These are phyloP conservation scores for Microplitis mediator DNA, from an alignment of 1,140 invertebrate species.

Conservation along the genomic window DNA sequence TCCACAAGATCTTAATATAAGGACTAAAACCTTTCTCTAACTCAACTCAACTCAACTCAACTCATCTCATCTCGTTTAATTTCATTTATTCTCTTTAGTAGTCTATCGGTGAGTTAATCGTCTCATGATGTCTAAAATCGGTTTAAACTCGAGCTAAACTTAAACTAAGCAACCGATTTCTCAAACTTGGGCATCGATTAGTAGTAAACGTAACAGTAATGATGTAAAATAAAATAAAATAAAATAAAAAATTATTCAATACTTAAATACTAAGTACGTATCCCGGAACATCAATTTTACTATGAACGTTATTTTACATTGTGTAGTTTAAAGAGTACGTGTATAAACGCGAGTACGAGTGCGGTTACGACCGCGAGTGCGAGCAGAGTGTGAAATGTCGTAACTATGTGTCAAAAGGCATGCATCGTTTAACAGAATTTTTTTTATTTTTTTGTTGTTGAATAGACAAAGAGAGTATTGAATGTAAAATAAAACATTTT, in stretches of 20 bases:
- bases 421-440: conserved; percentile 33
- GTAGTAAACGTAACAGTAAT: too few relatives aligned
- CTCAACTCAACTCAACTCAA: not conserved
- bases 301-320: too few relatives aligned
- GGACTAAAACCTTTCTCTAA: too few relatives aligned
- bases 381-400: conserved; percentile 45
- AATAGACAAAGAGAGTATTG: not conserved
- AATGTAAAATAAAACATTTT: too few relatives aligned
- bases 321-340: too few relatives aligned
- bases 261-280: conserved; percentile 19
- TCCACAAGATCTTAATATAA: not conserved
- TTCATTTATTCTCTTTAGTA: not conserved
- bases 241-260: too few relatives aligned
- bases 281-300: conserved; percentile 7
- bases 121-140: too few relatives aligned
- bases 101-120: too few relatives aligned
- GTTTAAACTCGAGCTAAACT: too few relatives aligned
- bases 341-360: too few relatives aligned
- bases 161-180: not conserved
- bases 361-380: not conserved
- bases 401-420: conserved; percentile 49
- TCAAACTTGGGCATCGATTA: conserved; percentile 28
- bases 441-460: not conserved
- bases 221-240: too few relatives aligned
- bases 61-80: conserved; percentile 2